Percentiles rank a stretch among this genome's conserved stretches.
Conservation (phyloP, 1,140 invertebrate species). For the Leptinotarsa defecta region DNA sequence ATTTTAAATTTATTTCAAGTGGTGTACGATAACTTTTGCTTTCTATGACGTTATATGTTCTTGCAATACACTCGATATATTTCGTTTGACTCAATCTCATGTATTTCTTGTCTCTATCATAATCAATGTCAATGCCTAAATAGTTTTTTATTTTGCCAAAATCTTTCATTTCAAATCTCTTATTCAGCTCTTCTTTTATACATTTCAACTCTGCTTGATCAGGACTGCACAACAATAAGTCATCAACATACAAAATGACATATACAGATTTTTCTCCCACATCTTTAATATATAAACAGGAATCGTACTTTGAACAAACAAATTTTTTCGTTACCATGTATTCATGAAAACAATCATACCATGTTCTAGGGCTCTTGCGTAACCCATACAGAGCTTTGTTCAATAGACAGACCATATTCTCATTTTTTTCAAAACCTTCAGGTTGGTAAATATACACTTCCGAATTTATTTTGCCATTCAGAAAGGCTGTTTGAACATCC, state of each 20-base stretch:
- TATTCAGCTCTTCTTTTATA: not conserved
- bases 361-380: conserved; percentile 15
- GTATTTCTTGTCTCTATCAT: not conserved
- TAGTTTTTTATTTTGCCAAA: conserved; percentile 14
- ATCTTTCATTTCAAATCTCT: conserved; percentile 15
- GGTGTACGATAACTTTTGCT: not conserved
- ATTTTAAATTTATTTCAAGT: conserved; percentile 6
- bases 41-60: not conserved
- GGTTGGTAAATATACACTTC: too few relatives aligned
- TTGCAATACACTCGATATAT: not conserved
- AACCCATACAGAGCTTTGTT: conserved; percentile 36
- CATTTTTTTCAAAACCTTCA: too few relatives aligned
- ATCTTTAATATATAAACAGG: too few relatives aligned
- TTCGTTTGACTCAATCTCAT: conserved; percentile 13
- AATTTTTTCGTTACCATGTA: not conserved
- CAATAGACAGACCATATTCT: too few relatives aligned
- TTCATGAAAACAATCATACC: conserved; percentile 14
- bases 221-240: not conserved
- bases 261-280: too few relatives aligned
- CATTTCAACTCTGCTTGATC: not conserved
- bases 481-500: too few relatives aligned
- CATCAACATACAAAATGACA: not conserved
- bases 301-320: not conserved
- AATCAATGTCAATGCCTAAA: conserved; percentile 7
- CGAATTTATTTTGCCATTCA: too few relatives aligned